These are phyloP conservation scores for Pipistrellus pipistrellus DNA, from an alignment of 2,797 vertebrate species.

Conservation along the genomic window DNA sequence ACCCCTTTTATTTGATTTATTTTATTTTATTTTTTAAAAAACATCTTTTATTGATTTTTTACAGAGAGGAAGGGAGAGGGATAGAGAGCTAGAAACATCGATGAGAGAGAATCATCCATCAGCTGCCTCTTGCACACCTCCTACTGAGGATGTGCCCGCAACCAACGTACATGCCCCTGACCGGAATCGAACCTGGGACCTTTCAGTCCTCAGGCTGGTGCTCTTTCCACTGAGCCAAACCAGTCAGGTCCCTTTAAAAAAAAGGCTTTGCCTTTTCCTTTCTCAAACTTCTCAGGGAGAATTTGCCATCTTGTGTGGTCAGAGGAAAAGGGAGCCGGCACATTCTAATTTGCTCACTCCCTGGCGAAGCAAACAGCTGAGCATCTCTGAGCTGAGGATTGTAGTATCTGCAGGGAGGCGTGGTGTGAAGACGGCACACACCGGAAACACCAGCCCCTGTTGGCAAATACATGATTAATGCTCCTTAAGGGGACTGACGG, in stretches of 20 bases:
- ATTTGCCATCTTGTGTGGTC: background rate
- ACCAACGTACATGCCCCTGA: too few species aligned
- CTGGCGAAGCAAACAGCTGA: background rate
- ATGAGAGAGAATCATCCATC: too few species aligned
- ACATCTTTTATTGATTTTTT: too few species aligned
- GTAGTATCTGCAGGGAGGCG: background rate
- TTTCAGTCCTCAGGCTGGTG: too few species aligned
- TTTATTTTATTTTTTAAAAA: too few species aligned
- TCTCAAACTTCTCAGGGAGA: background rate
- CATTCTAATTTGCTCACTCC: background rate
- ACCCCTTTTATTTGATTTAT: background rate
- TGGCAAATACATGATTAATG: background rate
- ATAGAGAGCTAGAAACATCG: too few species aligned
- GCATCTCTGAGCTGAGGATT: background rate
- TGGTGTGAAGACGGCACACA: background rate
- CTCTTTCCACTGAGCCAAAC: too few species aligned
- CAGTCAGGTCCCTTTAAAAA: background rate
- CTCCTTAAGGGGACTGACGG: background rate
- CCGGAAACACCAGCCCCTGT: background rate
- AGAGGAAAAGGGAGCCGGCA: background rate
- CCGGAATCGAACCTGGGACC: too few species aligned
- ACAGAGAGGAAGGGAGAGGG: background rate
- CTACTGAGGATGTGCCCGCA: too few species aligned
- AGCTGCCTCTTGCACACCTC: too few species aligned
- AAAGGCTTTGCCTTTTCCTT: background rate